Conservation (phyloP, 2,113 vertebrate genomes). For the Murina feae region DNA sequence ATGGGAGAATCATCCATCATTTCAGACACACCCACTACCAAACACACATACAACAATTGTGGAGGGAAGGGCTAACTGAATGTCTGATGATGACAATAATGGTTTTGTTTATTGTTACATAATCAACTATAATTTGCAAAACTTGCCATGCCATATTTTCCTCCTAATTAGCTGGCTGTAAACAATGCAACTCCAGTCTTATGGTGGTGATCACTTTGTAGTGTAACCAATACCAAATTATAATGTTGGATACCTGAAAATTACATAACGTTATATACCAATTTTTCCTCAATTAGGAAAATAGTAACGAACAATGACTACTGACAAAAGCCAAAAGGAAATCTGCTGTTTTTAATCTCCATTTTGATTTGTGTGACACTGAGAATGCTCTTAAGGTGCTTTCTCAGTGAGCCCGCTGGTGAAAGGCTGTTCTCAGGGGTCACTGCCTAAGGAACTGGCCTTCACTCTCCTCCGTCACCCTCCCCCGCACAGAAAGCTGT, state of each 20-base stretch:
- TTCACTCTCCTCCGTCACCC: no score
- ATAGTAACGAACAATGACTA: not conserved
- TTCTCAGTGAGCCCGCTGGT: not conserved
- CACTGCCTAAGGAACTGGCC: not conserved
- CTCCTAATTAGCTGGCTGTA: not conserved
- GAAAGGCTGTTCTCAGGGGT: not conserved
- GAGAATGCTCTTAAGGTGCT: not conserved
- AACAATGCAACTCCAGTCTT: not conserved
- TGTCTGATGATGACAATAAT: not conserved
- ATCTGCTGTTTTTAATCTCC: not conserved
- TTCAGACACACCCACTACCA: not conserved
- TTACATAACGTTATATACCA: no score
- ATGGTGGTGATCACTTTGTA: not conserved
- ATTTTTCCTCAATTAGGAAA: not conserved
- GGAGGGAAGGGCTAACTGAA: not conserved
- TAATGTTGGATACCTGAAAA: not conserved
- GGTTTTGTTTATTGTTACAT: not conserved
- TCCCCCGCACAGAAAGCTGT: not conserved
- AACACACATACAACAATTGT: not conserved
- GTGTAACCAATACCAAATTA: not conserved
- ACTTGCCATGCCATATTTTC: not conserved
- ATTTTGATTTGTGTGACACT: not conserved
- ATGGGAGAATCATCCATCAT: not conserved
- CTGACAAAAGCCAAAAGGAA: not conserved
- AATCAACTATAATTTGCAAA: not conserved